Evolutionary conservation across 2,797 vertebrate species (phyloP), one percentile per base, ranked within the genome.

Genomic region (Kryptopterus vitreolus): DNA sequence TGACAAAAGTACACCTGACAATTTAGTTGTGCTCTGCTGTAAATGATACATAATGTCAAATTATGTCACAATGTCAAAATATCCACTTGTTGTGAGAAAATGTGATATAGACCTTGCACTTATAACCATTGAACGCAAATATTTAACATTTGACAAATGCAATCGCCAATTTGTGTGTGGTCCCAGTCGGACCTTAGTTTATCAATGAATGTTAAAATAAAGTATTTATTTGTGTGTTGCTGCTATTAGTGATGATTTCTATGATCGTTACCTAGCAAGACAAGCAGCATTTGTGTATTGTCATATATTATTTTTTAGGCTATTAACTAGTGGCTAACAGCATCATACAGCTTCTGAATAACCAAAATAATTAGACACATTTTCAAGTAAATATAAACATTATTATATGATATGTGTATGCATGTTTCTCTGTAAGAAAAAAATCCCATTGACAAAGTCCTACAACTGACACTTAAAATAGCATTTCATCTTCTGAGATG

Each of bases 11-110:
- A 68, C 48, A 52, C 11, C 48, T 52, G 26, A 20, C 7, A 52
- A 69, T 26, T 48, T 18, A 69, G 48, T 69, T 29, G 26, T 31
- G n/a, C 29, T 9, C 20, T 13, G 31, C 35, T 18, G 5, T 48
- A 68, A 48, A 68, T 48, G 26, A 31, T 16, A 71, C 15, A 71
- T 71, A 33, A 33, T 48, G 22, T 69, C 43, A 16, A 69, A n/a
- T n/a, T n/a, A n/a, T n/a, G n/a, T n/a, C n/a, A n/a, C n/a, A n/a
- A n/a, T n/a, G n/a, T n/a, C n/a, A n/a, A n/a, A n/a, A n/a, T n/a
- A 46, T 62, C 29, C 59, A 31, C 18, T 26, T 16, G 6, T 26
- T 16, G n/a, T 13, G 16, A 3, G 22, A 9, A 24, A 33, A 33
- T 62, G 20, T 43, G n/a, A 66, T 46, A 38, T 4, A 46, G 22